Base-by-base conservation (phyloP, 2,888 invertebrate species). In the Hermaeophaga mercurialis region DNA sequence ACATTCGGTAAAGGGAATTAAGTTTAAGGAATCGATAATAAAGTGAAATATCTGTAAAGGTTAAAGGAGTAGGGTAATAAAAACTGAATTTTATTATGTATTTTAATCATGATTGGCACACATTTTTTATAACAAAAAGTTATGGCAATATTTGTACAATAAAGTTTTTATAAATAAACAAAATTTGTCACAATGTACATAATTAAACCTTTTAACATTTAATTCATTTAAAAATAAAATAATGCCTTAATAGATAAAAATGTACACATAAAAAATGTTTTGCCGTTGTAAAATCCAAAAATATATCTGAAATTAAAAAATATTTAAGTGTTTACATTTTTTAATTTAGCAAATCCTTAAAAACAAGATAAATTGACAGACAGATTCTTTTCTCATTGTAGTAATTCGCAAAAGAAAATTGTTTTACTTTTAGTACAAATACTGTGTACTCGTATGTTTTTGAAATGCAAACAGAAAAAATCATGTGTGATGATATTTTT, bases 51-150 rank as follows among this genome's bases (percentile, higher is more conserved):
- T n/a, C n/a, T n/a, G n/a, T n/a, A n/a, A n/a, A n/a, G n/a, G n/a
- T n/a, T n/a, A n/a, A n/a, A n/a, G n/a, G n/a, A n/a, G n/a, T n/a
- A n/a, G n/a, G n/a, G n/a, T n/a, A n/a, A 22, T 5, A 26, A 31
- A 31, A 31, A 31, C 31, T 4, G 12, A 22, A 34, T 36, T 58
- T 59, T 59, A 58, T 57, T 59, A 62, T 60, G 53, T 60, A 62
- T 76, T 76, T 72, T 75, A 76, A 75, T 76, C 75, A 77, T 75
- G 73, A 75, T 77, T 76, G 77, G 77, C 76, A 77, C 77, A 76
- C 76, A 77, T 77, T 76, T 75, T 74, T 76, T 75, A 73, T 58
- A 64, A 64, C 60, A 64, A 61, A 64, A 71, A 70, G 70, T 73
- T 72, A 71, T 73, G 74, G 73, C 74, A 71, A 74, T 73, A 70